phyloP scores from a whole-genome alignment of 2,797 vertebrate species.

The Acropternis orthonyx region DNA sequence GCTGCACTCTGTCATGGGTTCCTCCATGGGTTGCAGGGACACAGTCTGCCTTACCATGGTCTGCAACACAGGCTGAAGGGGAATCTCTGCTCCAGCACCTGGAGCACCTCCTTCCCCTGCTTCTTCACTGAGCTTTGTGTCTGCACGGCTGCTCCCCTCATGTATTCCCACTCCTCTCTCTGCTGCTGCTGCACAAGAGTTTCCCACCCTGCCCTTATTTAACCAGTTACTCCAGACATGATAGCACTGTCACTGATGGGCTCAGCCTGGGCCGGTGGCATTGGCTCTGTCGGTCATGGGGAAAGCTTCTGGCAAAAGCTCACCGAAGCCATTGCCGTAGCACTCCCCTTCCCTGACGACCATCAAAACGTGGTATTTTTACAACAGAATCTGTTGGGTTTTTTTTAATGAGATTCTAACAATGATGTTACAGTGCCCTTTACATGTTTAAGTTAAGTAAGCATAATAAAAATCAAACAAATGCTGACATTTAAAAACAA shows the following conservation, averaged over 20 bases:
- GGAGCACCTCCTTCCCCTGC: not conserved
- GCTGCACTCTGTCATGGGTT: not conserved
- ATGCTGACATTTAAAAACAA: not conserved
- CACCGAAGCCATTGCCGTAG: not conserved
- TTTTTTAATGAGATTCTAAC: not conserved
- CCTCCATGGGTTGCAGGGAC: not conserved
- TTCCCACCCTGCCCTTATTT: not conserved
- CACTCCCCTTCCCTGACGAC: not conserved
- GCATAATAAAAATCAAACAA: not conserved
- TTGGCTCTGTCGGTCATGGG: not conserved
- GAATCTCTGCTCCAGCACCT: not conserved
- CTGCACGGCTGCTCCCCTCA: not conserved
- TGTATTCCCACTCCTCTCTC: not conserved
- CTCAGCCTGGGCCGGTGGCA: not conserved
- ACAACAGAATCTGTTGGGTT: not conserved
- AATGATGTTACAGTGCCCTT: fast-evolving
- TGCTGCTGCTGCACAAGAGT: not conserved
- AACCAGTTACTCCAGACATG: not conserved
- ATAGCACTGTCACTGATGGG: not conserved
- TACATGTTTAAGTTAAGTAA: not conserved
- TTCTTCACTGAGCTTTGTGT: not conserved
- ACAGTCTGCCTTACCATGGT: not conserved
- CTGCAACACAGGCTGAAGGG: not conserved
- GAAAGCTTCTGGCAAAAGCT: not conserved
- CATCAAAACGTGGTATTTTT: not conserved